Conservation (phyloP, 2,888 invertebrate genomes). For the Coleophora deauratella region DNA sequence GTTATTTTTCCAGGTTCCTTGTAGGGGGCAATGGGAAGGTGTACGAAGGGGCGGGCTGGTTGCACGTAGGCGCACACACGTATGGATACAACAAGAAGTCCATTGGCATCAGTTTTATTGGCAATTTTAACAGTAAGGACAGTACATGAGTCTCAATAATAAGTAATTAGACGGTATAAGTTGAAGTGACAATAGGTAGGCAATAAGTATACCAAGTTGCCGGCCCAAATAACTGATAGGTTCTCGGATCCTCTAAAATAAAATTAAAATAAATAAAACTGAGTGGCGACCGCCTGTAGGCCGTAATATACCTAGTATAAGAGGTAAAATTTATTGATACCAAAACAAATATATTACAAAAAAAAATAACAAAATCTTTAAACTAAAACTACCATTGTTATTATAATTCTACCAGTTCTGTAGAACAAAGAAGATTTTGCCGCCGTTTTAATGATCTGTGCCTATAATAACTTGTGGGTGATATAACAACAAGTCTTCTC, state of each 20-base stretch:
- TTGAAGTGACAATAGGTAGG: neutral
- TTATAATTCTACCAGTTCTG: too few species aligned
- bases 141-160: neutral
- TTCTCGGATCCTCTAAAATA: neutral
- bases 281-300: too few species aligned
- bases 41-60: constrained; percentile 80
- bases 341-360: too few species aligned
- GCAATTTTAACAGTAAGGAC: constrained; percentile 50
- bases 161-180: neutral
- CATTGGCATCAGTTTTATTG: constrained; percentile 77
- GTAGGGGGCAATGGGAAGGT: constrained; percentile 78
- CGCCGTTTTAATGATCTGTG: too few species aligned
- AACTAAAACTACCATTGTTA: too few species aligned
- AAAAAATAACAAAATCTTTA: too few species aligned
- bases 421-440: too few species aligned
- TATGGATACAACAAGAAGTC: constrained; percentile 74
- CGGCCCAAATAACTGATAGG: neutral
- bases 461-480: too few species aligned
- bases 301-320: too few species aligned
- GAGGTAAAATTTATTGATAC: too few species aligned
- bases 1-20: constrained; percentile 57
- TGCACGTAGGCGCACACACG: constrained; percentile 74
- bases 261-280: neutral
- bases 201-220: neutral
- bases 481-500: too few species aligned